phyloP scores from a whole-genome alignment of 1,140 invertebrate genomes.

The Trinorchestia longiramus region DNA sequence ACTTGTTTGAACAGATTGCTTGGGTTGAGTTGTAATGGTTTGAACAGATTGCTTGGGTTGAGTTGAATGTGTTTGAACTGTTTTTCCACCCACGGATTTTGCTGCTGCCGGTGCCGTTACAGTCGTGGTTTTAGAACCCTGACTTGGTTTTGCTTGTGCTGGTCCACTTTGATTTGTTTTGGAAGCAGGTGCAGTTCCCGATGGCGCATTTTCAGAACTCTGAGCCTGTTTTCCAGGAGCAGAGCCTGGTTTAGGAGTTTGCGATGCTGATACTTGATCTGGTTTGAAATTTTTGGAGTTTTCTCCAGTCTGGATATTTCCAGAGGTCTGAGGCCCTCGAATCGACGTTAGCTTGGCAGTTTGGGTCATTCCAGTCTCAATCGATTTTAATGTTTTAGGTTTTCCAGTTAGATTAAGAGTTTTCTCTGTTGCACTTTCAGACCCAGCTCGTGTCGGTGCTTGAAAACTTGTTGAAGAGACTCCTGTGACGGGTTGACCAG shows the following conservation, averaged over 20 bases:
- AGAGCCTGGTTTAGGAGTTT: background rate
- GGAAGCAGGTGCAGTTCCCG: background rate
- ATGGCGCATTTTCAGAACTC: background rate
- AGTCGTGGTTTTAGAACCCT: background rate
- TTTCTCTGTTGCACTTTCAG: background rate
- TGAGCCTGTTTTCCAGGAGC: background rate
- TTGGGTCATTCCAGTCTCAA: background rate
- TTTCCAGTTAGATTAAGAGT: background rate
- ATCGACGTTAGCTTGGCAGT: background rate
- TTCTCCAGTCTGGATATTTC: background rate
- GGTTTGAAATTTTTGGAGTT: background rate
- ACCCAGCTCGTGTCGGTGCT: background rate
- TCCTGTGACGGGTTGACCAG: background rate
- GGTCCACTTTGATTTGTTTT: background rate
- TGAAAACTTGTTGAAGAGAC: background rate
- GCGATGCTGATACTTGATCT: background rate
- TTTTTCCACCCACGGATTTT: background rate
- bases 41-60: background rate
- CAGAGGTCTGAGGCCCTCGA: background rate
- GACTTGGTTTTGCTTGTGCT: background rate
- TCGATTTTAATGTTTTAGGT: background rate
- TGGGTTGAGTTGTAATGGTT: background rate
- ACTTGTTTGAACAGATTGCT: background rate
- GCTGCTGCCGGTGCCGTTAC: background rate
- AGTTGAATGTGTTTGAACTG: background rate